Conservation (phyloP, 2,797 vertebrate species). For the Coregonus ussuriensis region DNA sequence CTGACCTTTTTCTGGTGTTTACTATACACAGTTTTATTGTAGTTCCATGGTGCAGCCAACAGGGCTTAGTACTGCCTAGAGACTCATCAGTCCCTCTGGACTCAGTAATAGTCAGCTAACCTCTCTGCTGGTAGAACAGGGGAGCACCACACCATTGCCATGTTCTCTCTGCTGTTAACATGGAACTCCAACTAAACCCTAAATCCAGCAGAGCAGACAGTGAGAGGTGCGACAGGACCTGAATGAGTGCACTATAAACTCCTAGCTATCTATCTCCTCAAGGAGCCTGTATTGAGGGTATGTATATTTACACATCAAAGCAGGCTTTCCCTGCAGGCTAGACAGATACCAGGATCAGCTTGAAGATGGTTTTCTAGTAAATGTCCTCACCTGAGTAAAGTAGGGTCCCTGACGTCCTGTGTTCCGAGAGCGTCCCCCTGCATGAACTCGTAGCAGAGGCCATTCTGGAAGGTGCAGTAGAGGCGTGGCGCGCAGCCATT, state of each 20-base stretch:
- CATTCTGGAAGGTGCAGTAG: slow-evolving; percentile 96
- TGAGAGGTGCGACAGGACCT: too few relatives aligned
- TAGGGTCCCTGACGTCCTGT: slow-evolving; percentile 86
- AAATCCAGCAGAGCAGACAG: too few relatives aligned
- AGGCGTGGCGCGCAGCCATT: slow-evolving; percentile 93
- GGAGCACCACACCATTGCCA: too few relatives aligned
- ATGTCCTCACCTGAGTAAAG: slow-evolving; percentile 72
- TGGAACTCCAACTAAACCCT: too few relatives aligned
- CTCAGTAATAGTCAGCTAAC: background rate
- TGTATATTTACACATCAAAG: background rate
- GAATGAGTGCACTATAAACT: too few relatives aligned
- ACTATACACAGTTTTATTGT: background rate
- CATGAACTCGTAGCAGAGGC: slow-evolving; percentile 96
- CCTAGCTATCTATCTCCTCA: background rate
- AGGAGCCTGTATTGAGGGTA: background rate
- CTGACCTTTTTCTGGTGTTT: background rate
- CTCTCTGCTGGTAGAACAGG: too few relatives aligned
- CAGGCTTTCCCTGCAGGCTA: background rate
- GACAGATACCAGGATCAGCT: background rate
- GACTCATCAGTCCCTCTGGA: background rate
- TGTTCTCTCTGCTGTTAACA: too few relatives aligned
- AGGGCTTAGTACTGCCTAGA: background rate
- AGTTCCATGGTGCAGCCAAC: background rate
- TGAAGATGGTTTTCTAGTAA: too few relatives aligned
- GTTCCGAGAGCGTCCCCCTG: slow-evolving; percentile 89